Percentiles rank a stretch among this genome's conserved stretches.
Evolutionary conservation across 2,113 vertebrate genomes (phyloP).

Genomic region (Rhinopithecus roxellana): DNA sequence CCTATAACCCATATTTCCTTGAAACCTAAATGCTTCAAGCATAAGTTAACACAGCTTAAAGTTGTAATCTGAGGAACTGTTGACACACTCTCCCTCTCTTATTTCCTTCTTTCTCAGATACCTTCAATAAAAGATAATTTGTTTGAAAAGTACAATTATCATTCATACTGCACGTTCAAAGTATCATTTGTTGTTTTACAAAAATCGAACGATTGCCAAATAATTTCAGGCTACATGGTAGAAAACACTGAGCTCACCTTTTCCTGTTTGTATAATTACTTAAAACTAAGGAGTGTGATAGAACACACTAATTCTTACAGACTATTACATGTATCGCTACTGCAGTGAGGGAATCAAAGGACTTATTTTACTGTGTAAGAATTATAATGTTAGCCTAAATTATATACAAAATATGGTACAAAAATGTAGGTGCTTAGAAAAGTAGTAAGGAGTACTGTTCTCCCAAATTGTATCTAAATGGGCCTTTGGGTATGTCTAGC

Average conservation of each 20-base stretch:
- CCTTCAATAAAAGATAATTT: not conserved
- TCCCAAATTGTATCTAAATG: not conserved
- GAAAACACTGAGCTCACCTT: not conserved
- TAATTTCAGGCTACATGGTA: not conserved
- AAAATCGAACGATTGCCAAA: not conserved
- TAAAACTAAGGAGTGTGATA: not conserved
- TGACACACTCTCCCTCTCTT: not conserved
- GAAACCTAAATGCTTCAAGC: not conserved
- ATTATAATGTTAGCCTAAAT: not conserved
- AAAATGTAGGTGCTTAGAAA: not conserved
- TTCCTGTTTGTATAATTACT: not conserved
- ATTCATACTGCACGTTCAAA: not conserved
- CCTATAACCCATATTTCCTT: not conserved
- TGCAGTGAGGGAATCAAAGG: not conserved
- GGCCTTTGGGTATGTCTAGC: not conserved
- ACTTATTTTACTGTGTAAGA: not conserved
- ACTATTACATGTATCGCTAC: not conserved
- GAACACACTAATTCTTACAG: not conserved
- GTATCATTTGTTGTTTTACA: not conserved
- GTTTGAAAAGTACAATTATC: not conserved
- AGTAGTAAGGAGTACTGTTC: not conserved
- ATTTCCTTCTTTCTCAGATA: not conserved
- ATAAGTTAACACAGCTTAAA: not conserved
- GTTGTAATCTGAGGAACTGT: not conserved
- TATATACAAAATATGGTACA: not conserved